Percentiles rank a stretch among this genome's conserved stretches.
phyloP scores from a whole-genome alignment of 2,888 invertebrate species.

The Tipula confusa region DNA sequence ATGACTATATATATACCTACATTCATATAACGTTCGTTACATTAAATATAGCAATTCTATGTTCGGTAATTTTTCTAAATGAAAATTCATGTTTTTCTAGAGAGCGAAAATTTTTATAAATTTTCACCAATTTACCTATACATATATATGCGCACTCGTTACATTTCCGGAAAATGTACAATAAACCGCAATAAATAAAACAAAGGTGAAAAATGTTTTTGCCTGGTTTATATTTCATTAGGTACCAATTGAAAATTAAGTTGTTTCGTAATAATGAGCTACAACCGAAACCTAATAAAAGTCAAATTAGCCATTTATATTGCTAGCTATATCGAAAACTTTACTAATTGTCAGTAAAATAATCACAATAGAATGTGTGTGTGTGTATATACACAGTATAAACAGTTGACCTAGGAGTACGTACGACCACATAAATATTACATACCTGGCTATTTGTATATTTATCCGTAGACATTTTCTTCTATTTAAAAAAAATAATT shows the following conservation, averaged over 20 bases:
- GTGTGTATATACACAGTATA: neutral
- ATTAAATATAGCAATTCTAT: neutral
- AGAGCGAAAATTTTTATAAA: neutral
- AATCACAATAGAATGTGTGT: neutral
- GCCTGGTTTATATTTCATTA: neutral
- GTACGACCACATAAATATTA: no score
- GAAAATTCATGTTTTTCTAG: neutral
- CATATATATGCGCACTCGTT: neutral
- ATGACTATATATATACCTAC: neutral
- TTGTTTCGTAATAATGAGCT: neutral
- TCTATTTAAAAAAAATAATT: neutral
- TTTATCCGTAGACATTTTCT: neutral
- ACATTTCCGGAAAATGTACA: neutral
- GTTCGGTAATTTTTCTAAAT: neutral
- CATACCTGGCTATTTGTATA: no score
- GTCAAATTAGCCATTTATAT: neutral
- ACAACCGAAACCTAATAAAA: neutral
- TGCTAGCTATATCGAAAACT: no score
- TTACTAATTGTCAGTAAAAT: neutral
- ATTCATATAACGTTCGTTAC: neutral
- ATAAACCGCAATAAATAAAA: no score
- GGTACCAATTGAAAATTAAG: neutral
- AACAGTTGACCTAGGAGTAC: neutral
- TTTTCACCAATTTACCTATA: neutral
- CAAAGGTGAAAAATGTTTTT: neutral